Evolutionary conservation across 2,888 invertebrate species (phyloP), one percentile per base, ranked within the genome.

Genomic region (Caenorhabditis macrosperma): DNA sequence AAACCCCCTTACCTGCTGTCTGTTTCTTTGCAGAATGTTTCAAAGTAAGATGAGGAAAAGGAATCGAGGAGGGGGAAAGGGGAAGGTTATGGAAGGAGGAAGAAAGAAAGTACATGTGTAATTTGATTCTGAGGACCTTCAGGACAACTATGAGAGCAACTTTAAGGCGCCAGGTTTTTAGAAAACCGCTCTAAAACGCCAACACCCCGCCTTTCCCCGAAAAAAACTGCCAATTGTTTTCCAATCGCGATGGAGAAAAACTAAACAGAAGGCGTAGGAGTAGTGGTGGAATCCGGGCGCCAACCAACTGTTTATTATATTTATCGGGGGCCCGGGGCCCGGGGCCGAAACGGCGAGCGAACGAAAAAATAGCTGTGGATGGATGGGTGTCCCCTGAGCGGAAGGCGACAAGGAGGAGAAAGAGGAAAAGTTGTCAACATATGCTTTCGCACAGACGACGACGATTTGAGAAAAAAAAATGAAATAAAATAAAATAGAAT

Each of bases 271-370:
- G 71, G 17, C 54, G 60, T 61, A 12, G 38, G 41, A n/a, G n/a
- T n/a, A n/a, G 41, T 20, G 26, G 24, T 46, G 67, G 57, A 67
- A 67, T 68, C 59, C 50, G 22, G 24, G 35, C 17, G 28, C 61
- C 54, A 30, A 54, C 71, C 63, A 74, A 64, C 64, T 74, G 64
- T 64, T 74, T 64, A 74, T 74, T 74, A 74, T 74, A 74, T 74
- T 74, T 64, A 64, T 74, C 63, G 55, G 63, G 26, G 46, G 17
- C 7, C 17, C 54, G 44, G 44, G 33, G 54, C 44, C 26, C 63
- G 35, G 33, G 15, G 50, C 35, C 63, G 22, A 54, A 7, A 60
- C n/a, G n/a, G n/a, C n/a, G 38, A 60, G 38, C 6, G 33, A 50
- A 61, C 22, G 15, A 74, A 74, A 74, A 74, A 74, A 74, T 64